phyloP scores from a whole-genome alignment of 2,797 vertebrate genomes.

The Momotus momota region DNA sequence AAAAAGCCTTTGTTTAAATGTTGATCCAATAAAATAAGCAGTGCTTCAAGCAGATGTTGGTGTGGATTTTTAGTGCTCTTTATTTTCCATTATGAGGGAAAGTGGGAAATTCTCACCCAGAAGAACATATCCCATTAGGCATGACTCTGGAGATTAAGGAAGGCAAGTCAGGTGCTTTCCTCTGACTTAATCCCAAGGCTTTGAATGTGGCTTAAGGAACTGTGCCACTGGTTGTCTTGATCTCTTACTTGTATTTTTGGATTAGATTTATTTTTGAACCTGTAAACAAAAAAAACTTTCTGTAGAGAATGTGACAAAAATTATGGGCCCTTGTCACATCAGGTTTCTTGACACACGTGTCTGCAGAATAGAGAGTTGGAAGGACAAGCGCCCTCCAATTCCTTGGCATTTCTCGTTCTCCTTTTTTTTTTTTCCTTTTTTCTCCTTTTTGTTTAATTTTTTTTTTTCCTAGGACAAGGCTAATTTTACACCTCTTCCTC shows the following conservation, averaged over 20 bases:
- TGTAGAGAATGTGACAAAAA: background rate
- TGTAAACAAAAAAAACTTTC: background rate
- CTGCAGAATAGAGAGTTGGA: background rate
- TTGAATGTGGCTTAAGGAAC: background rate
- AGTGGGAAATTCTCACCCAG: constrained; percentile 31
- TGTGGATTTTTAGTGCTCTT: background rate
- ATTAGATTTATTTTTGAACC: constrained; percentile 12
- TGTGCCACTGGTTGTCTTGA: background rate
- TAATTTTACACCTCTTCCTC: background rate
- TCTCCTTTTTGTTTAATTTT: background rate
- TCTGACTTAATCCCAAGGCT: constrained; percentile 14
- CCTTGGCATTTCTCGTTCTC: background rate
- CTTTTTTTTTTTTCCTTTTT: too few relatives aligned
- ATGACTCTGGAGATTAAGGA: constrained; percentile 8
- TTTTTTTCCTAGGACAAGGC: background rate
- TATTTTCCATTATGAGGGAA: background rate
- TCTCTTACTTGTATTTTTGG: background rate
- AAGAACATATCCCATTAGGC: constrained; percentile 2
- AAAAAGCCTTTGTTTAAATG: constrained; percentile 8
- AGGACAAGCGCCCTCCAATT: background rate
- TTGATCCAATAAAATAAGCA: background rate
- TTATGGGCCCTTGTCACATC: background rate
- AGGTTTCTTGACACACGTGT: background rate
- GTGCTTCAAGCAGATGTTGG: background rate
- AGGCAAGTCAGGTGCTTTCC: constrained; percentile 42